Conservation (phyloP, 2,113 vertebrate genomes). For the Genyomyrus donnyi region DNA sequence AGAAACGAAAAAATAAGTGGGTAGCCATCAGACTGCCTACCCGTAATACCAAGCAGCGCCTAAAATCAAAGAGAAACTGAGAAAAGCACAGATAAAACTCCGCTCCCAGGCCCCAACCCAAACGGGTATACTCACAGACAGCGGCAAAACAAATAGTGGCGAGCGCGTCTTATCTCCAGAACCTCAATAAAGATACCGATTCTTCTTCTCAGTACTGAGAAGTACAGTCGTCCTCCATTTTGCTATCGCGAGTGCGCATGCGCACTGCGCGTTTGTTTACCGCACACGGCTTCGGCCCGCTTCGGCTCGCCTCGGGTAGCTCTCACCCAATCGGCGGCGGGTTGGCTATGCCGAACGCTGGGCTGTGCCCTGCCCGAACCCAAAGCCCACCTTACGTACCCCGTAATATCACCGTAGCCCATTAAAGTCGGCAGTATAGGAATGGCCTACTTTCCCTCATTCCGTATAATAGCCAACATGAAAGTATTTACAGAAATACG, state of each 20-base stretch:
- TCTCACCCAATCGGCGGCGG: slow-evolving; percentile 38
- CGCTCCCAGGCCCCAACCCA: too few relatives aligned
- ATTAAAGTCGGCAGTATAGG: neutral
- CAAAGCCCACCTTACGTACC: neutral
- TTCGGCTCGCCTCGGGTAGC: neutral
- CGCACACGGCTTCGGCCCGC: slow-evolving; percentile 19
- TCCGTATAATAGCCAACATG: neutral
- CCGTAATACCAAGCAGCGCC: neutral
- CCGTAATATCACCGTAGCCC: neutral
- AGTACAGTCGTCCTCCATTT: slow-evolving; percentile 59
- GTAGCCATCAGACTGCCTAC: slow-evolving; percentile 36
- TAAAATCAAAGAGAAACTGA: slow-evolving; percentile 16
- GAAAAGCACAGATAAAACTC: neutral
- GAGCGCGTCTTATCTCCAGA: neutral
- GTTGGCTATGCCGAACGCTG: neutral
- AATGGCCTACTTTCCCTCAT: neutral
- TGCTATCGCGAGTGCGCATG: slow-evolving; percentile 51
- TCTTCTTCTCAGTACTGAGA: slow-evolving; percentile 38
- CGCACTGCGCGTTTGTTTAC: slow-evolving; percentile 61
- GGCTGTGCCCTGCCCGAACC: neutral
- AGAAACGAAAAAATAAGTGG: slow-evolving; percentile 1
- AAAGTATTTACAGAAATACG: neutral
- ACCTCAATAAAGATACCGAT: slow-evolving; percentile 26
- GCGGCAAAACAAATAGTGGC: neutral
- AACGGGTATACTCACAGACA: slow-evolving; percentile 11